Base-by-base conservation (phyloP, 2,113 vertebrate species). In the Brachyistius frenatus region DNA sequence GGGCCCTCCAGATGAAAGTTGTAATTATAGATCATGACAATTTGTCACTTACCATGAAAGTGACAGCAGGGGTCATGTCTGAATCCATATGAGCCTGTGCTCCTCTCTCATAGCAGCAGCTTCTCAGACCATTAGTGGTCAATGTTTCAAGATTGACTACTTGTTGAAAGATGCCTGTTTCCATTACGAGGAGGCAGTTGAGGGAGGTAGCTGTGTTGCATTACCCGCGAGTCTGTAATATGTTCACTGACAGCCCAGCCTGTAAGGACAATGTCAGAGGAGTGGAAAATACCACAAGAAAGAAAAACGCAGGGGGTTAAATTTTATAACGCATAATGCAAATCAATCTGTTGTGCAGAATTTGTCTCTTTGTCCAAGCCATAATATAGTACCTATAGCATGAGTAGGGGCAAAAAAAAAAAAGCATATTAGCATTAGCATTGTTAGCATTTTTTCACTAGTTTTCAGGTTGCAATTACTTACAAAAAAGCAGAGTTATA, bases 21-120 rank as follows among this genome's bases (percentile, higher is more conserved):
- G 15, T 86, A 73, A 84, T 87, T 80, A 75, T 62, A 74, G 53
- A 85, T 77, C 57, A 58, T 61, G 57, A 54, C 46, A 78, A 73
- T 64, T 66, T 78, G 58, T 64, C 69, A 66, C 57, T 83, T 50
- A 23, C n/a, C 57, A 33, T 76, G 33, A 56, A 73, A 70, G 46
- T 84, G 69, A 73, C 84, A 72, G 62, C 71, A 69, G 68, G 63
- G 72, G 75, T 87, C 60, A 58, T 50, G 35, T 58, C n/a, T 39
- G 66, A 69, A 62, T 55, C 61, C 11, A 69, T 64, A 10, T 39
- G 14, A 37, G 66, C 15, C 41, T 36, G 8, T 30, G 23, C 16
- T 58, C 13, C 23, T 5, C 62, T 47, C 47, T 81, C 41, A 63
- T 74, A 58, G 67, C 71, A 62, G 62, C 63, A 65, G 33, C 66